Base-by-base conservation (phyloP, 2,797 vertebrate genomes). In the Peromyscus aztecus region DNA sequence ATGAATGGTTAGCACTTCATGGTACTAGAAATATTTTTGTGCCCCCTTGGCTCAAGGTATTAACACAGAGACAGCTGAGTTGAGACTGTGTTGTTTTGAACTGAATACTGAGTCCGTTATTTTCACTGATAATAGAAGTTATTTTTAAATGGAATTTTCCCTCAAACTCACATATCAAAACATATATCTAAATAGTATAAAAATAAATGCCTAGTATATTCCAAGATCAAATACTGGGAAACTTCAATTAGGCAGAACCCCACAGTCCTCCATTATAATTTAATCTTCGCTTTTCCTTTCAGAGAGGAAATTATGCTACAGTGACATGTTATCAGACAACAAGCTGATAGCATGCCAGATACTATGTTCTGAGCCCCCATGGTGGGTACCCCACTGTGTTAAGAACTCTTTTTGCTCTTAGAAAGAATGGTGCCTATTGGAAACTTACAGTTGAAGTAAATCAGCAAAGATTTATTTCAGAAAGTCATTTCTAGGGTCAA, bases 221-320 rank as follows among this genome's bases (percentile, higher is more conserved):
- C 67, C 34, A 87, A 55, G 90, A 89, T 91, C 65, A 90, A 89
- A 89, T 61, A 71, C 17, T 77, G 3, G 57, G 71, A 90, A 71
- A 78, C 61, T 93, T 77, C 55, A 90, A 65, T 94, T 97, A 93
- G n/a, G 49, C 37, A 89, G 63, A 80, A 90, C 57, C 34, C 73
- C 0, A 11, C 17, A 83, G 80, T 16, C 82, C 14, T 86, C 73
- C 78, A 49, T 94, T 97, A 57, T 91, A 78, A 91, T 96, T 89
- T 91, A 90, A 73, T 91, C 65, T 90, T 65, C 31, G 61, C 85
- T 97, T 96, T 95, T 69, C 69, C 52, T 97, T 95, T 94, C 63
- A 84, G 73, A 94, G 46, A 73, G 59, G 65, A 95, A 82, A 95
- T 94, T 37, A 49, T 94, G 89, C 90, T 24, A 80, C 16, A 75